Evolutionary conservation across 2,113 vertebrate species (phyloP).

Genomic region (Myrmecobius fasciatus): DNA sequence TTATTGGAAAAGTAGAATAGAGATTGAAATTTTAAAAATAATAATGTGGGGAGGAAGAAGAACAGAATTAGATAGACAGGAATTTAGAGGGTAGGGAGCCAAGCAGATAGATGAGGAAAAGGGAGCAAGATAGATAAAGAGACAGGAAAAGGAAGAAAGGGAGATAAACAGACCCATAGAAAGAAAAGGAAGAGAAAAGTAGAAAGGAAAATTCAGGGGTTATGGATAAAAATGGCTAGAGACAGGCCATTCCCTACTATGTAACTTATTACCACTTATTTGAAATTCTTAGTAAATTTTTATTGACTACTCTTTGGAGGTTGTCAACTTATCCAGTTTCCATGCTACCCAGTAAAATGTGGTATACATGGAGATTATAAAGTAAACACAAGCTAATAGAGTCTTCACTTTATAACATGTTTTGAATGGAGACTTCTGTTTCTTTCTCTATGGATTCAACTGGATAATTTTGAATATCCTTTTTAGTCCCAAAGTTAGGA

Average conservation of each 20-base stretch:
- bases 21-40: constrained; percentile 15
- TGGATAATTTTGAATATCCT: constrained; percentile 26
- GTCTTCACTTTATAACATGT: not conserved
- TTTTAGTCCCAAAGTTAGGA: constrained; percentile 34
- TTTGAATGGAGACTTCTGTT: not conserved
- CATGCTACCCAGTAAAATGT: not conserved
- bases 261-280: not conserved
- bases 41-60: not conserved
- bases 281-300: not conserved
- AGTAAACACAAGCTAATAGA: not conserved
- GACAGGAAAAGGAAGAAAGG: not conserved
- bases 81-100: not conserved
- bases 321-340: not conserved
- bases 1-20: constrained; percentile 26
- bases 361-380: not conserved
- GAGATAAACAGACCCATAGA: not conserved
- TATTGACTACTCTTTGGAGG: not conserved
- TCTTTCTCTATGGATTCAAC: not conserved
- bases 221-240: not conserved
- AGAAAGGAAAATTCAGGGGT: not conserved
- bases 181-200: constrained; percentile 13
- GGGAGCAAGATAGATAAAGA: not conserved
- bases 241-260: not conserved
- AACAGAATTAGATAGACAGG: constrained; percentile 8
- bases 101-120: not conserved